Evolutionary conservation across 2,797 vertebrate genomes (phyloP), one percentile per base, ranked within the genome.

Genomic region (Vireo griseus): DNA sequence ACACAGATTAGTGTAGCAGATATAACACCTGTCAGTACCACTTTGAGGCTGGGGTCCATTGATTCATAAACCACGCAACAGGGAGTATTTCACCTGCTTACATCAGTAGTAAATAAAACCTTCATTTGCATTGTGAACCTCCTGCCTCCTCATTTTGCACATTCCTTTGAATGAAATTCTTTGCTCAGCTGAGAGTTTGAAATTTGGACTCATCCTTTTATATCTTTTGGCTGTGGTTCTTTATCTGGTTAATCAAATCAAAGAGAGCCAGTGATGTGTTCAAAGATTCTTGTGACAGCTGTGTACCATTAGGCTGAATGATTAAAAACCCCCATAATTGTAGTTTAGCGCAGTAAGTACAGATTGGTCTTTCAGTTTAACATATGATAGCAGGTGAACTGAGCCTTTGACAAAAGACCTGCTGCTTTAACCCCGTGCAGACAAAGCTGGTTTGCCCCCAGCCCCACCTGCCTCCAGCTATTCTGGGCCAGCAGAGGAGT

Each of bases 261-360:
- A 93, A 94, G 89, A 75, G 33, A 92, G 57, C 66, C 76, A 84
- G 69, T 54, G 82, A 81, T 92, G 87, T 94, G 79, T 91, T 91
- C 67, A 90, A 86, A 93, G 91, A 96, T 76, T 93, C 85, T 90
- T 88, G 52, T 93, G 90, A 81, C 90, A 96, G 82, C 92, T 92
- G 92, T 78, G 76, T 86, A 44, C 85, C 66, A 92, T 92, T 91
- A 92, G 79, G 65, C 89, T 94, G 76, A 88, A 73, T 42, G 51
- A 76, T 95, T 80, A 37, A 90, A 90, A 86, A 71, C 0, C 0
- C 16, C 11, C 35, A 7, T 92, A 92, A 95, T 61, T 90, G 73
- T 92, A 92, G 58, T 84, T 94, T 50, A 86, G 83, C 0, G 0
- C 54, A 75, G 65, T 93, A 96, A 91, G 88, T 86, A 83, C 75